Base-by-base conservation (phyloP, 2,113 vertebrate species). In the Gallinago paraguaiae region DNA sequence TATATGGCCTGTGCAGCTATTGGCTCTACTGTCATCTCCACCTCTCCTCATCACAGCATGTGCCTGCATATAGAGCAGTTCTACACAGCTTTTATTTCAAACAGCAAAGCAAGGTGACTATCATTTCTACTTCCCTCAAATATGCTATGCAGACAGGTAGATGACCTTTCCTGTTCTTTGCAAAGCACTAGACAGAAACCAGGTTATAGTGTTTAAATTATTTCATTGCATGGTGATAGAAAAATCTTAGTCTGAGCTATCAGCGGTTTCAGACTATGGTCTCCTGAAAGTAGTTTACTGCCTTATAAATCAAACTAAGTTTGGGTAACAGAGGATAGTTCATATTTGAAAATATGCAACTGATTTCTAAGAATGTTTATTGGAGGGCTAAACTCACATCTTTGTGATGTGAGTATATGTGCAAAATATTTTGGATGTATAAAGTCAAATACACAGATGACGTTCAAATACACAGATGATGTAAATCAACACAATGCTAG, bases 171-270 rank as follows among this genome's bases (percentile, higher is more conserved):
- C 10, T 37, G 7, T 13, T 53, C 35, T 63, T 78, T 45, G 35
- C 14, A 91, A 57, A 89, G 18, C 16, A 35, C 31, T 45, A 59
- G 24, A 53, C 8, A 45, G 70, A 93, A 81, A 57, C 3, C 6
- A 27, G 18, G 6, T 7, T n/a, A 18, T 5, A 68, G 1, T 9
- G 5, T 64, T 77, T 56, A n/a, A 37, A 6, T 51, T 7, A 51
- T 80, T 79, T 80, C 31, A 6, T 81, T 0, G 0, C 35, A 54
- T 1, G 2, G 1, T 14, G 33, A 30, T 11, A 75, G 39, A 56
- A 25, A 82, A 68, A 1, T 37, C 37, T 35, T 15, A 41, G 7
- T 19, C n/a, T 80, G 59, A 90, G 20, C 6, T 82, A 37, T 18
- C 10, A 64, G 2, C 4, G 30, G 3, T 60, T 95, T 63, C 15